A percentile compares a stretch with the other conserved stretches of the same genome.
Evolutionary conservation across 2,797 vertebrate species (phyloP).

Genomic region (Adrianichthys oophorus): DNA sequence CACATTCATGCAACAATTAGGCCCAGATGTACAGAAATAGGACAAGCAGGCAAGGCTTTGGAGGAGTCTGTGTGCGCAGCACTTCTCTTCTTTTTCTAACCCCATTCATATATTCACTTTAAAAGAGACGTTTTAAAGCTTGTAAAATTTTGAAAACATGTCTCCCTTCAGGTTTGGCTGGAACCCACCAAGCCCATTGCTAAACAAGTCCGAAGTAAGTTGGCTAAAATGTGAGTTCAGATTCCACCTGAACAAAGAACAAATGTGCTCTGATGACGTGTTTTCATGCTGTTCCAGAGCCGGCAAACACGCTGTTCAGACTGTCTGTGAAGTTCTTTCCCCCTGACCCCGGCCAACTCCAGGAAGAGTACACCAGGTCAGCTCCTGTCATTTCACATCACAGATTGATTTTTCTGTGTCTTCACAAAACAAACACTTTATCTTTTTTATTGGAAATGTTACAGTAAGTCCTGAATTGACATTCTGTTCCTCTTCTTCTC

Average conservation of each 20-base stretch:
- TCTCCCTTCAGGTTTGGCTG: conserved; percentile 89
- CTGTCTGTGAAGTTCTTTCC: conserved; percentile 98
- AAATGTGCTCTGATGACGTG: conserved; percentile 9
- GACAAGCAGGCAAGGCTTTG: neutral
- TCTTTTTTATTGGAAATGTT: neutral
- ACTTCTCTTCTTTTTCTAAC: too few species aligned
- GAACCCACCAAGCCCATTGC: conserved; percentile 89
- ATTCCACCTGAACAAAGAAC: conserved; percentile 5
- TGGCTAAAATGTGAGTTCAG: conserved; percentile 1
- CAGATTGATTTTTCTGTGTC: neutral
- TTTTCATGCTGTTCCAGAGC: conserved; percentile 77
- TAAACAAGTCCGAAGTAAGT: conserved; percentile 95
- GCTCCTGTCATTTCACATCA: conserved; percentile 41
- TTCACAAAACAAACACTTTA: neutral
- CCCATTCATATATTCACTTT: too few species aligned
- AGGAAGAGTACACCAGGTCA: conserved; percentile 94
- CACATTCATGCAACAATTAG: conserved; percentile 50
- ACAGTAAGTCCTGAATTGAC: too few species aligned
- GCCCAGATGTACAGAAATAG: neutral
- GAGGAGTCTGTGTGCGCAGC: too few species aligned
- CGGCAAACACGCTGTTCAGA: conserved; percentile 86
- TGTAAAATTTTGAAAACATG: conserved; percentile 3
- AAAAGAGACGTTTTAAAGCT: neutral
- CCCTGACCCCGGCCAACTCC: conserved; percentile 95
- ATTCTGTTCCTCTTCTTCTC: conserved; percentile 8